Base-by-base conservation (phyloP, 23 tunicate species). In the Phallusia fumigata region DNA sequence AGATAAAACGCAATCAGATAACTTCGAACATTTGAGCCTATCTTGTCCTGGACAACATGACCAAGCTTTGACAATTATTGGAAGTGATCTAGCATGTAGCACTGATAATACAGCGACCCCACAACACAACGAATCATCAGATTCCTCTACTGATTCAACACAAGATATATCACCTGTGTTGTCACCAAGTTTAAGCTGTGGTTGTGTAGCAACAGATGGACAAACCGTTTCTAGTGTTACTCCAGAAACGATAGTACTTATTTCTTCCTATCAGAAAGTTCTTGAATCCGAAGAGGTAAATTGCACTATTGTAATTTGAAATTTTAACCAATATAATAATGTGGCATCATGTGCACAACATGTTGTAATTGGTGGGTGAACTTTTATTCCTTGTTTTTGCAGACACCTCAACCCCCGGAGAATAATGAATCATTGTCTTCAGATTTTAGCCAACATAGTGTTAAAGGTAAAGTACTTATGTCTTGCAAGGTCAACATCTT, bases 41-140 rank as follows among this genome's bases (percentile, higher is more conserved):
- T 58, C 28, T 33, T 84, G 85, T 2, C 76, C 91, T 19, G 86
- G 76, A 28, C 86, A 81, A 22, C 81, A 81, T 45, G 44, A 87
- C 50, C 40, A 81, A 65, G 91, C 91, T 10, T 36, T 87, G 0
- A 40, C 75, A 28, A 32, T 81, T 75, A 49, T 87, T 10, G 83
- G 76, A 35, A 87, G 36, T 44, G 22, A 87, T 28, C 30, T 83
- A 47, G 73, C 75, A 5, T 53, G 75, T 33, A 81, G 51, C 51
- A 18, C 49, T 35, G 58, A 30, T 1, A 8, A 49, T 78, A 0
- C 30, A 40, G 31, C 83, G 18, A 52, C 30, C 16, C 16, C 3
- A 30, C 36, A 28, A 53, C 30, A 31, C 3, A 30, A 2, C 30
- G 73, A 80, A 22, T 31, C 34, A 22, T 6, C 73, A 50, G 73